Evolutionary conservation across 2,888 invertebrate species (phyloP).

Genomic region (Caenorhabditis wallacei): DNA sequence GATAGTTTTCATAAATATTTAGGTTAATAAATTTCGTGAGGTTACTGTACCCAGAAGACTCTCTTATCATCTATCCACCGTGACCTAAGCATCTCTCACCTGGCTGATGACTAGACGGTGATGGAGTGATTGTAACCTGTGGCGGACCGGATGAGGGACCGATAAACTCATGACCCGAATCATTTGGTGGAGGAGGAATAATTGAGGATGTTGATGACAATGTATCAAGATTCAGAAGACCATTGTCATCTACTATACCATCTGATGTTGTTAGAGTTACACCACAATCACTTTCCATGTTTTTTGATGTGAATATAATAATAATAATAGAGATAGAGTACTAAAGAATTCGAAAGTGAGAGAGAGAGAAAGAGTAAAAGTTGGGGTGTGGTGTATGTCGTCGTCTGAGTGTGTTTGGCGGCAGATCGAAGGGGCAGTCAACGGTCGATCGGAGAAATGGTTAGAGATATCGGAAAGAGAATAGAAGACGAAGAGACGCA

Average conservation of each 20-base stretch:
- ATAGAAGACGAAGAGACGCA: constrained; percentile 24
- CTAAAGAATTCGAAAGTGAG: constrained; percentile 20
- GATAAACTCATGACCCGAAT: constrained; percentile 35
- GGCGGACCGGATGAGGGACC: constrained; percentile 48
- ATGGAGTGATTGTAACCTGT: constrained; percentile 41
- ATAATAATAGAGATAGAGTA: constrained; percentile 11
- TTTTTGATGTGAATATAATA: constrained; percentile 11
- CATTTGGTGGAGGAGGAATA: constrained; percentile 34
- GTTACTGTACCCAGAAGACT: neutral
- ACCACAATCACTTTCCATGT: constrained; percentile 24
- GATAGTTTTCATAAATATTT: too few species aligned
- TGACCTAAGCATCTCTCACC: constrained; percentile 5
- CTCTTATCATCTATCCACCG: neutral
- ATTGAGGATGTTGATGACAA: neutral
- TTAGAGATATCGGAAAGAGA: constrained; percentile 3
- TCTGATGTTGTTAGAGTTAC: constrained; percentile 1
- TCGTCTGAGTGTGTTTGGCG: constrained; percentile 42
- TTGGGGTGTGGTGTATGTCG: constrained; percentile 40
- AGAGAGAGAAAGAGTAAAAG: constrained; percentile 28
- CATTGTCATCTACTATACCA: constrained; percentile 19
- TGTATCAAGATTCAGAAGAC: constrained; percentile 27
- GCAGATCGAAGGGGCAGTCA: constrained; percentile 25
- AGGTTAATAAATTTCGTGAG: neutral
- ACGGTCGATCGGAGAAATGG: constrained; percentile 19
- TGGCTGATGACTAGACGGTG: constrained; percentile 13